phyloP scores from a whole-genome alignment of 2,113 vertebrate species.

The Oreotragus oreotragus region DNA sequence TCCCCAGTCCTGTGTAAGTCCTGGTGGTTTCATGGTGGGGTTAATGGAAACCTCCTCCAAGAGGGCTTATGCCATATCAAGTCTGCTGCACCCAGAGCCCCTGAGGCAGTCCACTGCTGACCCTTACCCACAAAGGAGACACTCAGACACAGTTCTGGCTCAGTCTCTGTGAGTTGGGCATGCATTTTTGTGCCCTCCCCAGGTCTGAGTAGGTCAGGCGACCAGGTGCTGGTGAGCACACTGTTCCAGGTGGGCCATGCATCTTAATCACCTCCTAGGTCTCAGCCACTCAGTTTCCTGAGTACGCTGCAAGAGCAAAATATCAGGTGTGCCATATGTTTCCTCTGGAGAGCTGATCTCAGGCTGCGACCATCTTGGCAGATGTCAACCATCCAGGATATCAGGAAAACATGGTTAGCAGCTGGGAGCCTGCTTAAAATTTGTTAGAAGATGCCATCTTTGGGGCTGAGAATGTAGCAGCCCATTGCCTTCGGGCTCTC shows the following conservation, averaged over 20 bases:
- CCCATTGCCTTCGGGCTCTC: neutral
- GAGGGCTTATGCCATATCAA: neutral
- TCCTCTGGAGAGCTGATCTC: neutral
- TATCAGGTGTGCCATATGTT: neutral
- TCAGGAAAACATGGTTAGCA: neutral
- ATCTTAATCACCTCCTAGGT: neutral
- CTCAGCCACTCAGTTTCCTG: neutral
- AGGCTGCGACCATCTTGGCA: neutral
- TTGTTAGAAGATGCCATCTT: neutral
- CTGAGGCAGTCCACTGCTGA: neutral
- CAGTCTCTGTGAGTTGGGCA: neutral
- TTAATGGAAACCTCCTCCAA: neutral
- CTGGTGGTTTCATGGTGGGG: neutral
- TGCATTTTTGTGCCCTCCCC: neutral
- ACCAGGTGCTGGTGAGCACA: neutral
- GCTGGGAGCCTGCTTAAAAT: neutral
- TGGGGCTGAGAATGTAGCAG: neutral
- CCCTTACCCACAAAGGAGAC: neutral
- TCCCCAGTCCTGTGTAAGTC: neutral
- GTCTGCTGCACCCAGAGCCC: neutral
- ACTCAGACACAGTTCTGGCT: neutral
- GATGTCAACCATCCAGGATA: neutral
- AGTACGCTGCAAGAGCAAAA: neutral
- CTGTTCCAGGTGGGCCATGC: neutral
- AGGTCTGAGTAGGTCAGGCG: neutral